Evolutionary conservation across 2,888 invertebrate genomes (phyloP).

Genomic region (Diachrysia chrysitis): DNA sequence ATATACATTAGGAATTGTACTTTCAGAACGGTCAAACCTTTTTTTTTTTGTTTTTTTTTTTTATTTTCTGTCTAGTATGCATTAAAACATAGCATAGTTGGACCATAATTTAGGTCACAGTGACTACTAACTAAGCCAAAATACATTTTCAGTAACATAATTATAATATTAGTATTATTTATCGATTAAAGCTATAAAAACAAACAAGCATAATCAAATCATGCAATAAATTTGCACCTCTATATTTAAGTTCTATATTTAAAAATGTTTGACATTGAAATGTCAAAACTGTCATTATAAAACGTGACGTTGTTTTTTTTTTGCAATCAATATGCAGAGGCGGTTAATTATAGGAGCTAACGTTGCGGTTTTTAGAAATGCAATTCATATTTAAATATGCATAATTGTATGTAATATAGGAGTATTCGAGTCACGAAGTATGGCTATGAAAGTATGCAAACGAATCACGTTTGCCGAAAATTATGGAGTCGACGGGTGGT

Average conservation of each 20-base stretch:
- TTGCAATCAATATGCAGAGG: constrained; percentile 42
- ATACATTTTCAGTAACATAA: too few relatives aligned
- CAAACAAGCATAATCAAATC: not conserved
- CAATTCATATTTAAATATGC: constrained; percentile 42
- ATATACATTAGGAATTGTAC: not conserved
- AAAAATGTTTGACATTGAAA: constrained; percentile 35
- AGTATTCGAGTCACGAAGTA: constrained; percentile 37
- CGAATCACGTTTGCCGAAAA: constrained; percentile 40
- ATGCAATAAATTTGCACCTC: not conserved
- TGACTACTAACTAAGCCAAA: too few relatives aligned
- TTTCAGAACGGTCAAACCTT: too few relatives aligned
- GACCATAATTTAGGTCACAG: too few relatives aligned
- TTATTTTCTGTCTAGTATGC: too few relatives aligned
- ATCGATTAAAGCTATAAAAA: not conserved
- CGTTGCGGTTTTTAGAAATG: constrained; percentile 31
- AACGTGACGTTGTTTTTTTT: constrained; percentile 41
- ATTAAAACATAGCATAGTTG: too few relatives aligned
- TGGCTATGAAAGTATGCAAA: constrained; percentile 1
- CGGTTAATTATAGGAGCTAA: constrained; percentile 53
- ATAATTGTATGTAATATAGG: constrained; percentile 40
- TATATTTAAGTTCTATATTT: too few relatives aligned
- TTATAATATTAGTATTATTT: too few relatives aligned
- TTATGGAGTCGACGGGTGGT: constrained; percentile 37
- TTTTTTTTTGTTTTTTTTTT: too few relatives aligned
- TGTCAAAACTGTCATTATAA: constrained; percentile 50